Evolutionary conservation across 2,888 invertebrate species (phyloP), one percentile per base, ranked within the genome.

Genomic region (Chrysopilus asiliformis): DNA sequence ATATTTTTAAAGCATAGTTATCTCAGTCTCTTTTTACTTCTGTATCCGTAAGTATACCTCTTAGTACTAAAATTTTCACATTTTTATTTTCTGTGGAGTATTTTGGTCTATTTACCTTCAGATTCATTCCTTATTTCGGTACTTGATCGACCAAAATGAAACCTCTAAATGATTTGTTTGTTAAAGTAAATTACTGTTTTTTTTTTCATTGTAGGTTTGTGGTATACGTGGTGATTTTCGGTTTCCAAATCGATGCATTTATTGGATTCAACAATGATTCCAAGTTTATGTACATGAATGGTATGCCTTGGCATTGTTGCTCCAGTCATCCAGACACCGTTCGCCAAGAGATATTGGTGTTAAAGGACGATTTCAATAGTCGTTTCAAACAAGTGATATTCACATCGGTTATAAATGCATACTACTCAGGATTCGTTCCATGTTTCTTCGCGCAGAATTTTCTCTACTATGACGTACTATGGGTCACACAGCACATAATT

Each of bases 371-470:
- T 62, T 93, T 95, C 53, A 93, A 93, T 57, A 71, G 75, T 44
- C 69, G 94, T 24, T 72, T 94, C 52, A 91, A 90, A 60, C 85
- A 87, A 60, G 80, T 91, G 38, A 67, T 95, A 2, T 87, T 84
- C 56, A 72, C 62, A 46, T 84, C 91, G 0, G 72, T 90, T 28
- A 61, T 85, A 5, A 83, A 81, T 48, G 83, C 89, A 0, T 93
- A 91, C 57, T 90, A 89, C 57, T 77, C 85, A 27, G 82, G 86
- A 38, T 82, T 90, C 53, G 74, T 93, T 39, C 93, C 93, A 0
- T 82, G 86, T 52, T 81, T 84, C 56, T 89, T 93, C 68, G 81
- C 86, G 20, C 83, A 84, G 69, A 66, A 70, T 33, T 72, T 67
- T 52, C 64, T 83, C 7, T 79, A 84, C 57, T 91, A 89, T 57